Conservation (phyloP, 2,797 vertebrate species). For the Tapirus indicus region DNA sequence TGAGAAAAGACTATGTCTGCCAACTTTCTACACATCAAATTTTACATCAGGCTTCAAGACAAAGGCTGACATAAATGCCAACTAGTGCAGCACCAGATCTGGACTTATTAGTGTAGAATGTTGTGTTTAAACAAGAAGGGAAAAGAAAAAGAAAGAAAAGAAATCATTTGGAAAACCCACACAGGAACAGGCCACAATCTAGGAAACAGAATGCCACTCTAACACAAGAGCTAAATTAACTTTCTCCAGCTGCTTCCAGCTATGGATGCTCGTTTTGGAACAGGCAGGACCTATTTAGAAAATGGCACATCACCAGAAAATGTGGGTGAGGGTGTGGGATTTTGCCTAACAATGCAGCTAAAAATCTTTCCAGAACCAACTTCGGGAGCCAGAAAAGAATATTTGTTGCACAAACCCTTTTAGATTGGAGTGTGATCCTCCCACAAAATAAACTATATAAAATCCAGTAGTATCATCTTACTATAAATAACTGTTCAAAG, state of each 20-base stretch:
- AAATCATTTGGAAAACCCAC: conserved; percentile 11
- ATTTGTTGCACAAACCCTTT: conserved; percentile 55
- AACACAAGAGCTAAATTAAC: conserved; percentile 54
- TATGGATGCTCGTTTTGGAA: conserved; percentile 60
- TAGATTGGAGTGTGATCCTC: background rate
- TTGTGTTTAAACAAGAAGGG: background rate
- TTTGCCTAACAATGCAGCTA: conserved; percentile 56
- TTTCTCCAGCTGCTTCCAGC: conserved; percentile 56
- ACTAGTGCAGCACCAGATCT: background rate
- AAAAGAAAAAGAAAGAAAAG: background rate
- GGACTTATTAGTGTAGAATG: background rate
- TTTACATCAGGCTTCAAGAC: background rate
- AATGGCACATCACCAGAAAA: conserved; percentile 69
- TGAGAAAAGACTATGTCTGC: background rate
- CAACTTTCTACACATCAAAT: background rate
- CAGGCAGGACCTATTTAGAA: conserved; percentile 67
- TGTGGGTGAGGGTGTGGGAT: conserved; percentile 12
- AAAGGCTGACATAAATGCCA: conserved; percentile 12
- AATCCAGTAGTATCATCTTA: background rate
- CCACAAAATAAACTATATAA: conserved; percentile 41
- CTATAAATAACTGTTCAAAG: conserved; percentile 39
- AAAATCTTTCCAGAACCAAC: conserved; percentile 47
- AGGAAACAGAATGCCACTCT: conserved; percentile 46
- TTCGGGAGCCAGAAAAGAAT: conserved; percentile 34
- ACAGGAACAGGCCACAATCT: background rate